phyloP scores from a whole-genome alignment of 1,140 invertebrate species.

The Coelopa frigida region DNA sequence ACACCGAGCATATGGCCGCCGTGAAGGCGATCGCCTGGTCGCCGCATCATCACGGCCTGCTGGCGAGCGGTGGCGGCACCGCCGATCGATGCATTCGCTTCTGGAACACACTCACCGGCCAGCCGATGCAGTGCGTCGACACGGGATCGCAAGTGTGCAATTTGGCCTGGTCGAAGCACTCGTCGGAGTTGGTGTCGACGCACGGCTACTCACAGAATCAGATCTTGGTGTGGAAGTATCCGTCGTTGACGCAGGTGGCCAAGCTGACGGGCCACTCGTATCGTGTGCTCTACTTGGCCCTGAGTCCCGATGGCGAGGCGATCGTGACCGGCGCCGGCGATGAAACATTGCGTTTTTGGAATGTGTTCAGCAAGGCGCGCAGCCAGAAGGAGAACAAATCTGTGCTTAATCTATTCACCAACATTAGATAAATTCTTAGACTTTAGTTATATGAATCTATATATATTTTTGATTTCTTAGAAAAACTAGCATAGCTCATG shows the following conservation, averaged over 20 bases:
- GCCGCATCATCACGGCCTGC: slow-evolving; percentile 94
- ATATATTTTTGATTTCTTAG: too few species aligned
- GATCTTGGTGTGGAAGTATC: slow-evolving; percentile 99
- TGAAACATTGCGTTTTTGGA: slow-evolving; percentile 98
- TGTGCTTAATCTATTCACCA: slow-evolving; percentile 91
- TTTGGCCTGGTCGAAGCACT: slow-evolving; percentile 98
- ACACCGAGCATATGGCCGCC: slow-evolving; percentile 95
- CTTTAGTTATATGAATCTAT: too few species aligned
- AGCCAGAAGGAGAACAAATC: slow-evolving; percentile 94
- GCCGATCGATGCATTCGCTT: slow-evolving; percentile 97
- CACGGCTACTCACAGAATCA: slow-evolving; percentile 99
- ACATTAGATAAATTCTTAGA: slow-evolving; percentile 35
- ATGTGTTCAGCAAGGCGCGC: slow-evolving; percentile 95
- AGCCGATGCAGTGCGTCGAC: slow-evolving; percentile 97
- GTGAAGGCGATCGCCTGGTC: slow-evolving; percentile 99
- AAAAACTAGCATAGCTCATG: too few species aligned
- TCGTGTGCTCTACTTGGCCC: slow-evolving; percentile 92
- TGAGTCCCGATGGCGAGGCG: slow-evolving; percentile 98
- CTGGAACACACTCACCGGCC: slow-evolving; percentile 99
- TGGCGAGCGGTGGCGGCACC: slow-evolving; percentile 96
- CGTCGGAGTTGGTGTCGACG: slow-evolving; percentile 94
- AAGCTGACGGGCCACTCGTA: slow-evolving; percentile 98
- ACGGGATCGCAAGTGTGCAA: slow-evolving; percentile 99
- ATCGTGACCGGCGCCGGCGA: slow-evolving; percentile 99
- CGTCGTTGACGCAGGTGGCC: slow-evolving; percentile 86